Percentiles rank a stretch among this genome's conserved stretches.
Conservation (phyloP, 1,140 invertebrate genomes). For the Artemia franciscana region DNA sequence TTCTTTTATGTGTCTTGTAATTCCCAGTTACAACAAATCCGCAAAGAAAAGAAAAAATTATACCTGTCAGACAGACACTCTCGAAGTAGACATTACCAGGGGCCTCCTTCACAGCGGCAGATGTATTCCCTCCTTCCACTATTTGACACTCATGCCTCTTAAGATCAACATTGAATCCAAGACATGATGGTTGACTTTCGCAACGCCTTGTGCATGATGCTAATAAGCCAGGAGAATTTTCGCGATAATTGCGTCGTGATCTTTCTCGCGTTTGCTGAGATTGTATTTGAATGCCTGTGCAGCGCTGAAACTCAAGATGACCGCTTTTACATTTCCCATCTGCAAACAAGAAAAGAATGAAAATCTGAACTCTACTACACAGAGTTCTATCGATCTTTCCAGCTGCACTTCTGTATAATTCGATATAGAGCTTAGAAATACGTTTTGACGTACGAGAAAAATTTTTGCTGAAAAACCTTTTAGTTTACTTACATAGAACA, state of each 20-base stretch:
- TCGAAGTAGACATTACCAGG: slow-evolving; percentile 24
- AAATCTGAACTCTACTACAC: too few relatives aligned
- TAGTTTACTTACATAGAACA: too few relatives aligned
- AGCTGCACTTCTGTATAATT: too few relatives aligned
- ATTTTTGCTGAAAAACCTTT: too few relatives aligned
- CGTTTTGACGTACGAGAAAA: too few relatives aligned
- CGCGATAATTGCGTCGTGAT: slow-evolving; percentile 18
- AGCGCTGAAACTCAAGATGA: slow-evolving; percentile 21
- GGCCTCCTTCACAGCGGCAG: slow-evolving; percentile 14
- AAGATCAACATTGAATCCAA: slow-evolving; percentile 24
- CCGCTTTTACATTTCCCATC: slow-evolving; percentile 16
- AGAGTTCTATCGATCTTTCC: too few relatives aligned
- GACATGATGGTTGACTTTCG: slow-evolving; percentile 19
- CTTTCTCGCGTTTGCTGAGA: slow-evolving; percentile 15
- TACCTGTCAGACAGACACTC: slow-evolving; percentile 22
- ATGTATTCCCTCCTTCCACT: slow-evolving; percentile 17
- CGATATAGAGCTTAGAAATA: too few relatives aligned
- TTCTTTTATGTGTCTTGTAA: not conserved
- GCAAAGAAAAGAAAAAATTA: slow-evolving; percentile 4
- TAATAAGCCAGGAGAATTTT: slow-evolving; percentile 19
- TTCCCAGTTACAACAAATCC: not conserved
- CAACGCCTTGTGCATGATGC: slow-evolving; percentile 20
- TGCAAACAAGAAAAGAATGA: slow-evolving; percentile 3
- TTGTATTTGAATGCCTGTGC: slow-evolving; percentile 20
- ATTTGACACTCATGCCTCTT: slow-evolving; percentile 22